phyloP scores from a whole-genome alignment of 2,888 invertebrate species.

The Chydorus sphaericus region DNA sequence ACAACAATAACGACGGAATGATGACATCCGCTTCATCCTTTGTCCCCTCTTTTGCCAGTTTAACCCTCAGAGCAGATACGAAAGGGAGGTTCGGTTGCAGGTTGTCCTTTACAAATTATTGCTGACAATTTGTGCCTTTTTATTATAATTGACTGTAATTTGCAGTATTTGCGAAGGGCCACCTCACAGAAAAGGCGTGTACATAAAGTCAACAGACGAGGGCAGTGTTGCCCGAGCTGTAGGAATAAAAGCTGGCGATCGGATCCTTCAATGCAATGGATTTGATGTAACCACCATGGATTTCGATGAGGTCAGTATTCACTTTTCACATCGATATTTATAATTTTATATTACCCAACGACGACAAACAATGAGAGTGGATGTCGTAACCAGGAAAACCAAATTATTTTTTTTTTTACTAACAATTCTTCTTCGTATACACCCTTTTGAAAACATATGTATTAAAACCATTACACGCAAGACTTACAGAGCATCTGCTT shows the following conservation, averaged over 20 bases:
- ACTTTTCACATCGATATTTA: too few relatives aligned
- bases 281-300: constrained; percentile 46
- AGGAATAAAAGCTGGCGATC: constrained; percentile 77
- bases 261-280: constrained; percentile 78
- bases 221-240: constrained; percentile 76
- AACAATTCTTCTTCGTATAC: not conserved
- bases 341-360: too few relatives aligned
- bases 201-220: constrained; percentile 76
- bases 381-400: not conserved
- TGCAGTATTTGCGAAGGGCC: constrained; percentile 68
- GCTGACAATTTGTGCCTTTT: not conserved
- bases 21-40: not conserved
- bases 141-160: not conserved
- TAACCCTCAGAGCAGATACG: not conserved
- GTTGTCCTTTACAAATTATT: not conserved
- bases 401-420: not conserved
- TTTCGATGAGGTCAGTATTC: constrained; percentile 66
- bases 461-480: too few relatives aligned
- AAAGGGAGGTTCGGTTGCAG: constrained; percentile 11
- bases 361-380: too few relatives aligned
- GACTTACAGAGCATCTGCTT: too few relatives aligned
- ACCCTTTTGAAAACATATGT: too few relatives aligned
- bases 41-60: not conserved
- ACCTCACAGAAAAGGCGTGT: constrained; percentile 72
- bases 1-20: too few relatives aligned